A percentile compares a stretch with the other conserved stretches of the same genome.
These are phyloP conservation scores for Epinephelus cyanopodus DNA, from an alignment of 2,113 vertebrate species.

Conservation along the genomic window DNA sequence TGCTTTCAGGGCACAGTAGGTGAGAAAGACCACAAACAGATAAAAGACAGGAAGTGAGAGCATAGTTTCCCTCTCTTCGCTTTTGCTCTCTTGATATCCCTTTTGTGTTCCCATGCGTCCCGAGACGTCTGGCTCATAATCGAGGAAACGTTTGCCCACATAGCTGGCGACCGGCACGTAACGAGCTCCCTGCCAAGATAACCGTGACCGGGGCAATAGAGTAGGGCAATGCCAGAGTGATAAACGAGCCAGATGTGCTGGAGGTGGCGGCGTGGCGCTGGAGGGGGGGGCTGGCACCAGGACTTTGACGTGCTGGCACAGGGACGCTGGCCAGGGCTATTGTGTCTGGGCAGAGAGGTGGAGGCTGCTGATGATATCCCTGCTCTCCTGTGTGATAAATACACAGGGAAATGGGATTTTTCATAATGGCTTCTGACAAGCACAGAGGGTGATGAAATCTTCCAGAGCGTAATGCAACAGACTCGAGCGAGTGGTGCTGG, in stretches of 20 bases:
- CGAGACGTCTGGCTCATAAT: slow-evolving; percentile 79
- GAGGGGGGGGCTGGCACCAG: slow-evolving; percentile 35
- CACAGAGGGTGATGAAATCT: slow-evolving; percentile 57
- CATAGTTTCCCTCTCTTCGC: slow-evolving; percentile 73
- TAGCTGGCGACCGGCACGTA: slow-evolving; percentile 44
- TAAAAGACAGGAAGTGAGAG: slow-evolving; percentile 80
- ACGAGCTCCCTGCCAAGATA: slow-evolving; percentile 75
- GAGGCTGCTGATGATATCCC: slow-evolving; percentile 35
- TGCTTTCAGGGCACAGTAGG: slow-evolving; percentile 6
- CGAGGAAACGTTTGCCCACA: slow-evolving; percentile 64
- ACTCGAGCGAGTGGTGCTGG: slow-evolving; percentile 5
- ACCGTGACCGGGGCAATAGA: slow-evolving; percentile 53
- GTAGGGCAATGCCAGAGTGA: slow-evolving; percentile 70
- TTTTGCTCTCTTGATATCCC: slow-evolving; percentile 37
- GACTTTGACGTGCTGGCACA: slow-evolving; percentile 30
- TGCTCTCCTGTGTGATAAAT: slow-evolving; percentile 27
- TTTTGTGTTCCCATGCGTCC: slow-evolving; percentile 73
- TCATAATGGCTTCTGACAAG: slow-evolving; percentile 26
- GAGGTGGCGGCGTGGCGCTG: slow-evolving; percentile 9
- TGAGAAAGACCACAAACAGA: slow-evolving; percentile 61
- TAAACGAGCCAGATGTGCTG: slow-evolving; percentile 80
- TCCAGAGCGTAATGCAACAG: slow-evolving; percentile 30
- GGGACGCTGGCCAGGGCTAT: slow-evolving; percentile 28
- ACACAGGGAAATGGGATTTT: slow-evolving; percentile 29
- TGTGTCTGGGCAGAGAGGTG: slow-evolving; percentile 59